Conservation (phyloP, 2,888 invertebrate genomes). For the Resseliella maxima region DNA sequence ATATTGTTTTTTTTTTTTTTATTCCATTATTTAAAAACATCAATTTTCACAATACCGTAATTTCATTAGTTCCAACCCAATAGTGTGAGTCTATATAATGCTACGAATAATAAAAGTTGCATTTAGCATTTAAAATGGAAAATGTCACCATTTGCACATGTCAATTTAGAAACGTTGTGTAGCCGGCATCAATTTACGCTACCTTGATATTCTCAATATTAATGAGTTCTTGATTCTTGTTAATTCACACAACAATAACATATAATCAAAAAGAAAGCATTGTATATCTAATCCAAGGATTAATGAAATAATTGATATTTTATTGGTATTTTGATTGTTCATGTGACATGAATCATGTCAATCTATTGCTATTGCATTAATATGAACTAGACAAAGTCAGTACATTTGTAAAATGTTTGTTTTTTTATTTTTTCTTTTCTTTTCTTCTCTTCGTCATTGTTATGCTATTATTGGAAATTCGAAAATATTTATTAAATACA, state of each 20-base stretch:
- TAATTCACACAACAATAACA: too few species aligned
- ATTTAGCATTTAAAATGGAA: not conserved
- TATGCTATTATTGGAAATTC: not conserved
- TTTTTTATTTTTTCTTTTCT: not conserved
- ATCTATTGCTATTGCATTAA: too few species aligned
- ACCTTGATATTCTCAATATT: too few species aligned
- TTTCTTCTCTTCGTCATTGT: too few species aligned
- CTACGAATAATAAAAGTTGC: not conserved
- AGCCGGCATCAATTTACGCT: too few species aligned
- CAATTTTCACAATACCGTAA: too few species aligned
- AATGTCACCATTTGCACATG: not conserved
- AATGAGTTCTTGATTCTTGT: too few species aligned
- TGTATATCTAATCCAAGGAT: not conserved
- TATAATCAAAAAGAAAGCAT: not conserved
- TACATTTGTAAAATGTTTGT: not conserved
- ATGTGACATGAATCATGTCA: too few species aligned
- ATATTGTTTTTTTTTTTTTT: too few species aligned
- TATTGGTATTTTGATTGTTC: too few species aligned
- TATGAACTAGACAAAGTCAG: not conserved
- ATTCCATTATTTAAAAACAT: too few species aligned
- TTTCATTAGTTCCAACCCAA: too few species aligned
- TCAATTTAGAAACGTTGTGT: not conserved
- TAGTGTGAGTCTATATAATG: not conserved
- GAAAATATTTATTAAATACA: conserved; percentile 29
- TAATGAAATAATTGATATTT: not conserved